Base-by-base conservation (phyloP, 2,113 vertebrate genomes). In the Anas platyrhynchos region DNA sequence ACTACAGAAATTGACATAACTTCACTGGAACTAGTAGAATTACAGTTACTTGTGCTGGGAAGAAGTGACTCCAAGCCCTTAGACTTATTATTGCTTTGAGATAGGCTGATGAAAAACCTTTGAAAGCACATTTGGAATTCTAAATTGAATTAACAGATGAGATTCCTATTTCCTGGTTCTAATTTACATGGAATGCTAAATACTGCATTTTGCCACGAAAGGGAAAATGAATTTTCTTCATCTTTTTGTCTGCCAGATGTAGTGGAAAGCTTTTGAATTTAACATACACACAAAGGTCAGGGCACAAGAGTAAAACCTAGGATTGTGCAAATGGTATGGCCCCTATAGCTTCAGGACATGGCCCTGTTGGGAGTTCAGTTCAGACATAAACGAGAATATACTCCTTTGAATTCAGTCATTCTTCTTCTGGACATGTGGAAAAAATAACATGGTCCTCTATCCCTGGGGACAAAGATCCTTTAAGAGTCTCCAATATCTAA, bases 171-270 rank as follows among this genome's bases (percentile, higher is more conserved):
- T 96, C 86, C 88, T 93, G 92, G 81, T 84, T 96, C 71, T 93
- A 94, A 96, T 96, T 95, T 89, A 41, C 43, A 68, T 87, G 96
- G 93, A 96, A 96, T 97, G 93, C 81, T 92, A 89, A 95, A 88
- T 78, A 68, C 68, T 89, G 50, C 88, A 43, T 77, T 84, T 91
- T 71, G 27, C 73, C 83, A 72, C 36, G 55, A 87, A 88, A 91
- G 56, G 25, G 50, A 94, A 91, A 96, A 93, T 74, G 21, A 94
- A 59, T 71, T 95, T 96, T 94, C 86, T 92, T 92, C 75, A 83
- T 96, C 85, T 93, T 88, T 94, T 92, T 93, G 77, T 89, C 88
- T 96, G 71, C 81, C 92, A 94, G 93, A 89, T 86, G 93, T 89
- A 91, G 88, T 87, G 55, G 50, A 88, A 94, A 92, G 63, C 92